phyloP scores from a whole-genome alignment of 2,797 vertebrate species.

The Esox lucius region DNA sequence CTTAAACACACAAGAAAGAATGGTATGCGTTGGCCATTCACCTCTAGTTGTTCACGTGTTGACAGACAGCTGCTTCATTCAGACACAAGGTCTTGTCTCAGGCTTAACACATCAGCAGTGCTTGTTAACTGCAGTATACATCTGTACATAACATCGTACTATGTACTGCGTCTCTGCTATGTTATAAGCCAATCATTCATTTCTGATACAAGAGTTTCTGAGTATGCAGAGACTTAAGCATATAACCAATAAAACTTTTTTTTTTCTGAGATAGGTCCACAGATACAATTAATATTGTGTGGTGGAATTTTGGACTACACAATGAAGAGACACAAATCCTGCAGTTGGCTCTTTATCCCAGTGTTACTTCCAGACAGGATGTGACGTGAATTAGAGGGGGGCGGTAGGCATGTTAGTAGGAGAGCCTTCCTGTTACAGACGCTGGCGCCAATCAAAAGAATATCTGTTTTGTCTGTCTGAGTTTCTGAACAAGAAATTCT shows the following conservation, averaged over 20 bases:
- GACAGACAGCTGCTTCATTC: no score
- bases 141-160: slow-evolving; percentile 67
- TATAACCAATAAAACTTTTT: not conserved
- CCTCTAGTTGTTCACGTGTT: no score
- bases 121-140: slow-evolving; percentile 15
- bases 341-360: no score
- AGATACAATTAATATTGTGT: not conserved
- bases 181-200: slow-evolving; percentile 71
- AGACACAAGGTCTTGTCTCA: no score
- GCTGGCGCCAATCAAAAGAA: no score
- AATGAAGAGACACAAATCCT: not conserved
- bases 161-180: slow-evolving; percentile 66
- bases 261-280: not conserved
- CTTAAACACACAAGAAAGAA: not conserved
- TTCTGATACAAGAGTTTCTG: slow-evolving; percentile 72
- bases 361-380: no score
- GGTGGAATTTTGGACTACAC: not conserved
- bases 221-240: slow-evolving; percentile 21
- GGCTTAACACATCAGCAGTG: slow-evolving; percentile 2
- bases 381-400: no score
- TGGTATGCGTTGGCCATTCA: no score
- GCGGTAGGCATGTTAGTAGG: no score
- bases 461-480: no score
- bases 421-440: not conserved
- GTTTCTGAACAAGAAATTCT: no score